Base-by-base conservation (phyloP, 2,888 invertebrate genomes). In the Choreutis nemorana region DNA sequence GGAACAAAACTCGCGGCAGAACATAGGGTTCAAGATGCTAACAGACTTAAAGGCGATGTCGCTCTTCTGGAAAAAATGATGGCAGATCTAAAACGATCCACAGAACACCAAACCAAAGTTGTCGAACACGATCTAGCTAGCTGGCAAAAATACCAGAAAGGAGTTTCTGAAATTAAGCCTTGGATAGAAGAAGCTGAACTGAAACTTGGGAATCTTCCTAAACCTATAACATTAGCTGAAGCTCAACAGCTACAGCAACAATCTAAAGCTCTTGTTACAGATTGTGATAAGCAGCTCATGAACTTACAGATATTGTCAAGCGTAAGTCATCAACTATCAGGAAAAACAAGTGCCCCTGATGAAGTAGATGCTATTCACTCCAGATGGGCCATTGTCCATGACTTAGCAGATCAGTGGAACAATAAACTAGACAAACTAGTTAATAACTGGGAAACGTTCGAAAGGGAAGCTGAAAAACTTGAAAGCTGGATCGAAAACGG, bases 151-250 rank as follows among this genome's bases (percentile, higher is more conserved):
- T 94, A 93, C 62, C 91, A 94, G 64, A 82, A 84, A 24, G 87
- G 86, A 31, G 81, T 94, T 15, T 83, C 88, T 34, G 86, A 90
- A 59, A 84, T 95, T 28, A 89, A 90, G 55, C 94, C 94, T 1
- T 93, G 94, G 89, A 84, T 97, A 31, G 91, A 94, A 57, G 84
- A 90, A 55, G 90, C 91, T 10, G 95, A 96, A 72, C 67, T 87
- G n/a, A 89, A 88, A 68, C 82, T 92, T 14, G 83, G 86, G 10
- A 82, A 81, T 36, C 84, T 86, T 5, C 83, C 88, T 3, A 93
- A 91, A 61, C 94, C 94, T 10, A 70, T 84, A 3, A 87, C 86
- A 23, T 72, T 95, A 29, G 81, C 86, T 37, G 94, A 97, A 73
- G 94, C 94, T n/a, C 81, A 86, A 37, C 83, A 88, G 44, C 81